phyloP scores from a whole-genome alignment of 2,113 vertebrate genomes.

The Aleadryas rufinucha region DNA sequence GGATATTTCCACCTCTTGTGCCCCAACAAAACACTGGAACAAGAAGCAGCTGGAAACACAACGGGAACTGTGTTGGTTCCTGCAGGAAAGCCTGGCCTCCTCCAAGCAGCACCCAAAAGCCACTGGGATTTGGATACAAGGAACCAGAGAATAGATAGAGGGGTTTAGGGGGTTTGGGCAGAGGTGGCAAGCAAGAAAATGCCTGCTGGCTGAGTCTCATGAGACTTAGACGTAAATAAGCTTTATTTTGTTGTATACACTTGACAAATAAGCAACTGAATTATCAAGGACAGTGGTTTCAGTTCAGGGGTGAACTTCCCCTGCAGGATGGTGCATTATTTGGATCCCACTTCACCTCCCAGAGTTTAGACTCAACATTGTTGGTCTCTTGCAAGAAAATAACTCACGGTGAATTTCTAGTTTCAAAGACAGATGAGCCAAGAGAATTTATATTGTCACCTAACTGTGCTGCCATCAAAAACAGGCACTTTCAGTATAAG shows the following conservation, averaged over 20 bases:
- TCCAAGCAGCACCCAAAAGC: background rate
- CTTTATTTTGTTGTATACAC: background rate
- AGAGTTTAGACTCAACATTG: background rate
- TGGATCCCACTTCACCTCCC: background rate
- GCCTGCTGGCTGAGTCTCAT: background rate
- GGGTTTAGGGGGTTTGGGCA: background rate
- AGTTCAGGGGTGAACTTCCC: background rate
- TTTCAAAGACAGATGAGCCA: background rate
- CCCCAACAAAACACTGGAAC: background rate
- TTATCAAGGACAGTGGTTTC: background rate
- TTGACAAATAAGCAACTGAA: background rate
- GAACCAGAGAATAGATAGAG: rapidly evolving
- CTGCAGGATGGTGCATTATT: background rate
- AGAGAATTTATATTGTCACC: background rate
- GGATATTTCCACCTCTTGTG: background rate
- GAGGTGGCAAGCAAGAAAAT: background rate
- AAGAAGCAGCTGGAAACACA: background rate
- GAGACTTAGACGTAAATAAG: background rate
- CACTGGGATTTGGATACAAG: background rate
- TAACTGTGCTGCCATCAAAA: background rate
- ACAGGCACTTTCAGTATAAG: background rate
- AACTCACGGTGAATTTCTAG: background rate
- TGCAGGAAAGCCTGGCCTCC: background rate
- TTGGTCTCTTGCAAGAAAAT: background rate
- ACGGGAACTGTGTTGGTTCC: background rate